Evolutionary conservation across 2,797 vertebrate genomes (phyloP).

Genomic region (Enteromius trimaculatus): DNA sequence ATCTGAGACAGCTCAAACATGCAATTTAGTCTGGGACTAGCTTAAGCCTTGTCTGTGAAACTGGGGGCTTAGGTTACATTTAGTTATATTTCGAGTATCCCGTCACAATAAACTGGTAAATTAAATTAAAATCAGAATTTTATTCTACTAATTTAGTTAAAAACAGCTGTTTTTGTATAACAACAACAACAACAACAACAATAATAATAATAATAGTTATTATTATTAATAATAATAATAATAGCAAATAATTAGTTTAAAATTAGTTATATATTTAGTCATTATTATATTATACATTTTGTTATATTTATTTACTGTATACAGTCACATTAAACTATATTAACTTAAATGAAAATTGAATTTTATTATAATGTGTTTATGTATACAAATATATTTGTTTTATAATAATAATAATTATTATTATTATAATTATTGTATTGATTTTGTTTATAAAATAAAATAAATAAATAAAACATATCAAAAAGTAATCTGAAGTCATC

Average conservation of each 20-base stretch:
- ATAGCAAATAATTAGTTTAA: neutral
- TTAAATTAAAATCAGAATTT: no score
- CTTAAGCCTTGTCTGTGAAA: no score
- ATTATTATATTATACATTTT: no score
- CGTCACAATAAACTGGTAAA: no score
- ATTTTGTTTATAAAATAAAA: neutral
- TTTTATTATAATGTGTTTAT: neutral
- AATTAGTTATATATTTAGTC: no score
- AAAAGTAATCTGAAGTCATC: neutral
- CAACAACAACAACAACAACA: no score
- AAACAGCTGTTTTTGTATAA: neutral
- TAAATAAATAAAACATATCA: neutral
- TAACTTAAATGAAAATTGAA: neutral
- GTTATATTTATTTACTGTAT: no score
- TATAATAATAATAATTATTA: neutral
- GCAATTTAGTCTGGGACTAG: no score
- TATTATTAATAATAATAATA: neutral
- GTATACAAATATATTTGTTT: neutral
- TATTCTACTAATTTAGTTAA: neutral
- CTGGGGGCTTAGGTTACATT: no score
- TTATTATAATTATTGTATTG: neutral
- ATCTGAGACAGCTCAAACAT: no score
- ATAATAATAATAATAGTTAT: no score
- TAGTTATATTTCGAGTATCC: neutral
- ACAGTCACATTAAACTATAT: neutral